Evolutionary conservation across 2,888 invertebrate genomes (phyloP).

Genomic region (Creontiades dilutus): DNA sequence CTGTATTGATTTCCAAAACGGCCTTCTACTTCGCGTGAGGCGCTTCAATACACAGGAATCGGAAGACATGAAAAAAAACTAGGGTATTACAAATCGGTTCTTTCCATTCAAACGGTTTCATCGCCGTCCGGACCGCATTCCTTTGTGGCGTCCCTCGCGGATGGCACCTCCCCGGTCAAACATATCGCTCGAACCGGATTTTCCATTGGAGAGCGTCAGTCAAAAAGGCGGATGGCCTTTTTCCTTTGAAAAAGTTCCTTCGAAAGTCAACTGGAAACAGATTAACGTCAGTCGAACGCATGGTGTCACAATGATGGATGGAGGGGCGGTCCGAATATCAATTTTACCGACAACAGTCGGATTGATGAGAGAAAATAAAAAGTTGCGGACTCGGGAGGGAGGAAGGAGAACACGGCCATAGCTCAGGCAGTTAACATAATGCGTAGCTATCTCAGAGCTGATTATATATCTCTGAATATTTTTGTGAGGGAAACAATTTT

Average conservation of each 20-base stretch:
- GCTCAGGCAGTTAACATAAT: too few relatives aligned
- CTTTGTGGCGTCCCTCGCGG: slow-evolving; percentile 26
- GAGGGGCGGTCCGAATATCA: not conserved
- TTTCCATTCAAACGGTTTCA: slow-evolving; percentile 38
- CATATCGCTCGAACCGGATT: slow-evolving; percentile 36
- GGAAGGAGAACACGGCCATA: too few relatives aligned
- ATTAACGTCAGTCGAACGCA: not conserved
- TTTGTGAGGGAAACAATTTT: too few relatives aligned
- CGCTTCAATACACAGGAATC: not conserved
- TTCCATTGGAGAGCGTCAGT: not conserved
- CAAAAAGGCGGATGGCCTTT: not conserved
- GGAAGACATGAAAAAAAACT: slow-evolving; percentile 23
- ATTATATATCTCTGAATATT: too few relatives aligned
- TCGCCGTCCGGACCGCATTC: slow-evolving; percentile 11
- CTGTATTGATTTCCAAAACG: slow-evolving; percentile 4
- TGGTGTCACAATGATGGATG: slow-evolving; percentile 17
- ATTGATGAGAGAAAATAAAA: not conserved
- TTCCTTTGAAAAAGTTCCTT: not conserved
- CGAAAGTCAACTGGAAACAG: slow-evolving; percentile 11
- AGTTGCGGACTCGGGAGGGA: not conserved
- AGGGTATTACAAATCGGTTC: slow-evolving; percentile 32
- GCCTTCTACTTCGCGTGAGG: not conserved
- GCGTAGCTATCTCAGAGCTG: too few relatives aligned
- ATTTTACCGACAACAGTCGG: not conserved
- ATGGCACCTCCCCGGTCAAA: slow-evolving; percentile 15